Evolutionary conservation across 2,888 invertebrate species (phyloP).

Genomic region (Zhengitettix transpicula): DNA sequence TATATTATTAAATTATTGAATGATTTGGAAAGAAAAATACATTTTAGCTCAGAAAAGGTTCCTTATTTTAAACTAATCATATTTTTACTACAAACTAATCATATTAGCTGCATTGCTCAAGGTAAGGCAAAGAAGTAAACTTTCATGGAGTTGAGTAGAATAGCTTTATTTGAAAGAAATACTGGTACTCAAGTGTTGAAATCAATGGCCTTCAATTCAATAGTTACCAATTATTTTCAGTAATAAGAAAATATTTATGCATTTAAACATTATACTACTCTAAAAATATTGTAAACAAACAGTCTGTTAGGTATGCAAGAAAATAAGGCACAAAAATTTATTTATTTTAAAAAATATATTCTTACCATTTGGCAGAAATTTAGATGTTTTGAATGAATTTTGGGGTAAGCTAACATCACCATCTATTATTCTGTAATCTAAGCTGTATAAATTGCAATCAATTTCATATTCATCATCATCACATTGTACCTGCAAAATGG

Average conservation of each 20-base stretch:
- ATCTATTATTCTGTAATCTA: slow-evolving; percentile 72
- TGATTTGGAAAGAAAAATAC: too few relatives aligned
- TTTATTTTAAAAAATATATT: slow-evolving; percentile 3
- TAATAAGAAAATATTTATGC: not conserved
- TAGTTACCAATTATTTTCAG: not conserved
- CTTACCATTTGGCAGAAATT: slow-evolving; percentile 78
- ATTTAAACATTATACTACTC: not conserved
- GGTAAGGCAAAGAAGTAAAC: not conserved
- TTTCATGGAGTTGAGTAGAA: too few relatives aligned
- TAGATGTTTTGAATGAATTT: slow-evolving; percentile 66
- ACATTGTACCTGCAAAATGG: slow-evolving; percentile 47
- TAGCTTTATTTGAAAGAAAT: too few relatives aligned
- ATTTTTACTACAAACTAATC: too few relatives aligned
- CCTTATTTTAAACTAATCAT: too few relatives aligned
- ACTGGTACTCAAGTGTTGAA: not conserved
- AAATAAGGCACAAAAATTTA: not conserved
- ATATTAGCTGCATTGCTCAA: too few relatives aligned
- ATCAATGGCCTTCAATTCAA: not conserved
- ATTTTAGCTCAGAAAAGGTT: too few relatives aligned
- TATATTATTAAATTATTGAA: too few relatives aligned
- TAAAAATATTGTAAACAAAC: too few relatives aligned
- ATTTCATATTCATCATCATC: slow-evolving; percentile 74
- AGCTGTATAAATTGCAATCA: slow-evolving; percentile 60
- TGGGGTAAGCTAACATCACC: slow-evolving; percentile 67
- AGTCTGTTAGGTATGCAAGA: not conserved